Percentiles rank a stretch among this genome's conserved stretches.
Conservation (phyloP, 1,140 invertebrate genomes). For the Bombus balteatus region DNA sequence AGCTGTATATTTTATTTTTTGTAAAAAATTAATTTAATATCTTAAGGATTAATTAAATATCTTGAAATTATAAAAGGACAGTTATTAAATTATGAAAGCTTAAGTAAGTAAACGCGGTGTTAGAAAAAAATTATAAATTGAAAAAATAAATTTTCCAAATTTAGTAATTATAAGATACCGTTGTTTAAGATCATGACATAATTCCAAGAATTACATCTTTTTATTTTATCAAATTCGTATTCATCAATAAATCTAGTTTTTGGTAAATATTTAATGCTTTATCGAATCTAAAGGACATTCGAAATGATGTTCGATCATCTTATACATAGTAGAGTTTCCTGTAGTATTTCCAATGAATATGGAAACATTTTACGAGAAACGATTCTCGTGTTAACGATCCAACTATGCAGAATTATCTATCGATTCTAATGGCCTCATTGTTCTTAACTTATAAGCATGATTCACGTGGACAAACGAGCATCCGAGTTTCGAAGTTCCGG, state of each 20-base stretch:
- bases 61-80: background rate
- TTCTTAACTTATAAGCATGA: slow-evolving; percentile 6
- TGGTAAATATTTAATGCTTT: background rate
- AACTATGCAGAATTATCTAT: background rate
- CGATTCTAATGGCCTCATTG: background rate
- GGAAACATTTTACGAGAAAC: background rate
- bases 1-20: background rate
- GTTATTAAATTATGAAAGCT: background rate
- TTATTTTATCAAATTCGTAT: too few species aligned
- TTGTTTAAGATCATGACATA: background rate
- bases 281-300: too few species aligned
- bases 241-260: background rate
- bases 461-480: background rate
- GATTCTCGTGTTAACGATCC: background rate
- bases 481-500: background rate
- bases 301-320: background rate
- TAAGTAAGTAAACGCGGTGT: background rate
- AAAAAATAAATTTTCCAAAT: background rate
- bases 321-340: background rate
- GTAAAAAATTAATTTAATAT: background rate
- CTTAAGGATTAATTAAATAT: background rate
- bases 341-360: background rate
- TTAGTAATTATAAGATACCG: background rate
- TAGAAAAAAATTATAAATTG: background rate
- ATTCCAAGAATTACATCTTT: too few species aligned